These are phyloP conservation scores for Troides aeacus DNA, from an alignment of 2,888 invertebrate genomes.

Conservation along the genomic window DNA sequence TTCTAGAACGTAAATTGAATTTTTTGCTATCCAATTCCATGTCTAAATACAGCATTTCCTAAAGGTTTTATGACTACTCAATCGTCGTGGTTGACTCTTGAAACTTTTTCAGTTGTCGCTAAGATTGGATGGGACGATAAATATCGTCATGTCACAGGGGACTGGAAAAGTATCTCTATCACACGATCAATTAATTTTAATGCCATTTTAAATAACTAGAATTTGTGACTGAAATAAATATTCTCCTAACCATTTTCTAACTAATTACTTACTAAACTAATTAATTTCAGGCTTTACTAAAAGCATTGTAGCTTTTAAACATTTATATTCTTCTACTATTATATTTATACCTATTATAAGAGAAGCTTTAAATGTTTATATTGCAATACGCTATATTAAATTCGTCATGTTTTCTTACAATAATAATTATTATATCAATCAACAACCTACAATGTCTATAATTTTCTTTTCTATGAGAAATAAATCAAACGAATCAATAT, in stretches of 20 bases:
- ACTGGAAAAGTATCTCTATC: constrained; percentile 10
- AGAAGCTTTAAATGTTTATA: too few relatives aligned
- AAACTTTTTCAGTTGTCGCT: constrained; percentile 10
- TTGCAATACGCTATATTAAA: too few relatives aligned
- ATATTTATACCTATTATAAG: too few relatives aligned
- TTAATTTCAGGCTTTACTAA: not conserved
- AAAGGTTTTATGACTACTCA: not conserved
- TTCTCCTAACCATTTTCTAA: not conserved
- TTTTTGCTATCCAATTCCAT: too few relatives aligned
- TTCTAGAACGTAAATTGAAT: too few relatives aligned
- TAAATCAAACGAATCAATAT: too few relatives aligned
- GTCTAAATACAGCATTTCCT: too few relatives aligned
- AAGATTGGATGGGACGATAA: constrained; percentile 18
- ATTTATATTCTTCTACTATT: not conserved
- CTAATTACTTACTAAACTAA: not conserved
- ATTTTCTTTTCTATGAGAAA: too few relatives aligned
- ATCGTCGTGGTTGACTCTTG: not conserved
- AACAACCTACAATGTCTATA: too few relatives aligned
- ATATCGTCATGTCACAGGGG: constrained; percentile 13
- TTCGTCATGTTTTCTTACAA: too few relatives aligned
- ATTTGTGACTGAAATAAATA: not conserved
- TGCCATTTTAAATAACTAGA: not conserved
- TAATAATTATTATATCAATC: too few relatives aligned
- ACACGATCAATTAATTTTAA: constrained; percentile 11
- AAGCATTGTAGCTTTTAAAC: not conserved